Conservation (phyloP, 2,113 vertebrate genomes). For the Pristiophorus japonicus region DNA sequence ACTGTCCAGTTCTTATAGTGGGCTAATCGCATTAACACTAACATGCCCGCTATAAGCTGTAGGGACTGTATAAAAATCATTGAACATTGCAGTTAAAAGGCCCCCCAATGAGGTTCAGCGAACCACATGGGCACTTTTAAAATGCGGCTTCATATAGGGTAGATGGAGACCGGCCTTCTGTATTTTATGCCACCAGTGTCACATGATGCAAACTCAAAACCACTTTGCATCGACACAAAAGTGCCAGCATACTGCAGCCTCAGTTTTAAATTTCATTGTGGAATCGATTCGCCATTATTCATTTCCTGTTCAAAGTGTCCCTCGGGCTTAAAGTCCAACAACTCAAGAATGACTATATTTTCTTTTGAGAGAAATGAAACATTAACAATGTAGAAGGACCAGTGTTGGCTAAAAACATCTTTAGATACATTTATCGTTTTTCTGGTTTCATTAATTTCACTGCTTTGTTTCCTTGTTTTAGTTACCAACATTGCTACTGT, state of each 20-base stretch:
- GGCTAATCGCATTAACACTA: neutral
- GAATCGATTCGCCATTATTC: neutral
- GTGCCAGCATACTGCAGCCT: neutral
- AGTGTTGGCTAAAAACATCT: neutral
- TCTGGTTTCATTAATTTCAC: neutral
- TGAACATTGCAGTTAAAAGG: neutral
- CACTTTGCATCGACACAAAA: neutral
- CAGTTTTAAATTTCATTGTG: neutral
- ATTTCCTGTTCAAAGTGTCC: slow-evolving; percentile 1
- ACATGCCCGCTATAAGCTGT: neutral
- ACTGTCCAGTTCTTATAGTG: neutral
- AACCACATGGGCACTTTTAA: too few species aligned
- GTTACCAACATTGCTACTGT: neutral
- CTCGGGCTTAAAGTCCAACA: neutral
- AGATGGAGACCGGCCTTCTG: neutral
- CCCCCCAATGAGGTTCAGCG: neutral
- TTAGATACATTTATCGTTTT: neutral
- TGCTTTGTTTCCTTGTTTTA: neutral
- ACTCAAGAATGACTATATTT: slow-evolving; percentile 5
- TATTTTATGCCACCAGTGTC: neutral
- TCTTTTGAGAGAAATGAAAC: neutral
- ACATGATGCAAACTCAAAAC: neutral
- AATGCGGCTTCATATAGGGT: neutral
- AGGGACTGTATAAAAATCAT: neutral
- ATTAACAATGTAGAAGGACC: neutral